Evolutionary conservation across 2,113 vertebrate genomes (phyloP), one percentile per base, ranked within the genome.

Genomic region (Nerophis lumbriciformis): DNA sequence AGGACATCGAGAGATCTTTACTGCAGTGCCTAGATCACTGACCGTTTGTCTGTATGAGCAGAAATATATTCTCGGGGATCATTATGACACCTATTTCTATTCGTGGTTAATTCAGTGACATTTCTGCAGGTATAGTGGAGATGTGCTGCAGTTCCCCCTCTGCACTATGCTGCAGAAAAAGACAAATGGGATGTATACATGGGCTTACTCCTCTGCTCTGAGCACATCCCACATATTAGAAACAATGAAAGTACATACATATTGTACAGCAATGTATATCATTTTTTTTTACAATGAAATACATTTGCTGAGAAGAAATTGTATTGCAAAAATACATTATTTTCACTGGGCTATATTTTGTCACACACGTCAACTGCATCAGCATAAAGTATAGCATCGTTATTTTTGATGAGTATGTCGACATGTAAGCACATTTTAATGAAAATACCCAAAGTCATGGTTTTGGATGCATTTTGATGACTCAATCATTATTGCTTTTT

Each of bases 1-100:
- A 36, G 56, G 37, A 51, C 61, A 52, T 51, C 52, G 4, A 57
- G 71, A 64, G 48, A 61, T 62, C 59, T 71, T 78, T 71, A 66
- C 76, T 78, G 81, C 78, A 79, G 75, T 72, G 74, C 71, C 58
- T 88, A 57, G 74, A 72, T 83, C 83, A 86, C 62, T 79, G 78
- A 78, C 75, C 36, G 62, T 66, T 74, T 80, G 84, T 72, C 65
- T 65, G 59, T 83, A 78, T 80, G 73, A 88, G 83, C 78, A 80
- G 65, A 80, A 77, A 69, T 68, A 62, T 74, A 58, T 81, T 59
- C 68, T 74, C 79, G 55, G 61, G 52, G 75, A 68, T 78, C 50
- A 72, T 73, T 57, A 53, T 55, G 37, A 57, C 59, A 42, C 65
- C 57, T 14, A 12, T 47, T 48, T 65, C 36, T 63, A 45, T 53